Conservation (phyloP, 37 sponge, comb jelly and placozoan genomes). For the Aphrocallistes beatrix region DNA sequence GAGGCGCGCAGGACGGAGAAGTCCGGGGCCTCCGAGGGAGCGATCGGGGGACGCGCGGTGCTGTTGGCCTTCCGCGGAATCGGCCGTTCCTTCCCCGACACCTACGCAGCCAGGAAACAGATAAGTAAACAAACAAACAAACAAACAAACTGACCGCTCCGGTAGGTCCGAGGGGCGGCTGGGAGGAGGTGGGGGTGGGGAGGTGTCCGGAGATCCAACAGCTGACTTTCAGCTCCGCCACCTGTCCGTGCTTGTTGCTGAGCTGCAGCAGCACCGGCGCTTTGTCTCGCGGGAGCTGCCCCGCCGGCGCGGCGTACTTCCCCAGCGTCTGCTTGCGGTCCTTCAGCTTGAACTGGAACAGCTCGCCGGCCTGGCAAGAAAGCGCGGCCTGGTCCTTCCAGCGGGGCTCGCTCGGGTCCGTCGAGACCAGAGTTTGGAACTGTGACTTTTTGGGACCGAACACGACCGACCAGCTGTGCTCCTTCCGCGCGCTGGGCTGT, state of each 20-base stretch:
- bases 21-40: background rate
- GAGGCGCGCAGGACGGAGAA: background rate
- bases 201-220: background rate
- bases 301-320: background rate
- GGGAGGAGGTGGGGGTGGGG: background rate
- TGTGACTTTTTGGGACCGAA: background rate
- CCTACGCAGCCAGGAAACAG: no score
- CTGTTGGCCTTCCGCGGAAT: no score
- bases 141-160: no score
- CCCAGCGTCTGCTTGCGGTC: background rate
- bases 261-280: background rate
- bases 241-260: background rate
- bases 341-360: background rate
- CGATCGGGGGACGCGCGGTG: background rate
- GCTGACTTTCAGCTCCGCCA: background rate
- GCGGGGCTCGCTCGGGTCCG: background rate
- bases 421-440: background rate
- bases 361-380: background rate
- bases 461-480: background rate
- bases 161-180: no score
- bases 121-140: no score
- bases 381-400: conserved; percentile 9
- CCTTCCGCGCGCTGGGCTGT: background rate
- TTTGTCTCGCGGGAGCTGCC: background rate
- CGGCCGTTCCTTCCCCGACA: no score